Conservation (phyloP, 1,140 invertebrate genomes). For the Cyrtorhinus lividipennis region DNA sequence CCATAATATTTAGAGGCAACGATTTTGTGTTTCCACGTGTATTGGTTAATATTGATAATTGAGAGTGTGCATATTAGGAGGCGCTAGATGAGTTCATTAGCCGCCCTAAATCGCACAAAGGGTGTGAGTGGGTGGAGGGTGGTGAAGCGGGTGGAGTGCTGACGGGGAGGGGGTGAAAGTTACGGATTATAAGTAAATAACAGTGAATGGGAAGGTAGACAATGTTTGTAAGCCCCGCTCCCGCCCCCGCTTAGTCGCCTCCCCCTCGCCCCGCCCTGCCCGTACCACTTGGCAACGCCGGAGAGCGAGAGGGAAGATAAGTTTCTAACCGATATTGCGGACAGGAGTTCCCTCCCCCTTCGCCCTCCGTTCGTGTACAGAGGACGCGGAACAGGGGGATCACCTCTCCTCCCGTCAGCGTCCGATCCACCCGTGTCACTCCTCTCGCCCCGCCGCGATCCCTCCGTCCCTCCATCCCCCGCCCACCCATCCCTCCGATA, state of each 20-base stretch:
- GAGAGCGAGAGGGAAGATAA: background rate
- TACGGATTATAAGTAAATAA: slow-evolving; percentile 14
- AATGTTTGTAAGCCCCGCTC: slow-evolving; percentile 9
- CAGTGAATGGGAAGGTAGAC: slow-evolving; percentile 9
- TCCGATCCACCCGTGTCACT: background rate
- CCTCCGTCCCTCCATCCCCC: background rate
- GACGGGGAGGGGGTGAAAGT: slow-evolving; percentile 1
- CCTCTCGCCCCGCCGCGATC: background rate
- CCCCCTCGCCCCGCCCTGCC: background rate
- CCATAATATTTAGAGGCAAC: too few relatives aligned
- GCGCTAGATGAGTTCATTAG: too few relatives aligned
- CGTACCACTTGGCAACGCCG: slow-evolving; percentile 17
- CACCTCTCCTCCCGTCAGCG: background rate
- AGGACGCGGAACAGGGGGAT: background rate
- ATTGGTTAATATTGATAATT: too few relatives aligned
- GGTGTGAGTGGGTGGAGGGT: background rate
- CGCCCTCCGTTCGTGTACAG: background rate
- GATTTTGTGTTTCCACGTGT: too few relatives aligned
- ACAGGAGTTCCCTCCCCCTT: background rate
- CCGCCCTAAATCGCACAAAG: too few relatives aligned
- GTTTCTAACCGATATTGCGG: slow-evolving; percentile 16
- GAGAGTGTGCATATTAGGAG: too few relatives aligned
- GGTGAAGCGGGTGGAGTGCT: background rate
- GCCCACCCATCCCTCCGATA: background rate
- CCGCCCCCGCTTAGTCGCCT: background rate